Evolutionary conservation across 2,113 vertebrate species (phyloP).

Genomic region (Ibidorhyncha struthersii): DNA sequence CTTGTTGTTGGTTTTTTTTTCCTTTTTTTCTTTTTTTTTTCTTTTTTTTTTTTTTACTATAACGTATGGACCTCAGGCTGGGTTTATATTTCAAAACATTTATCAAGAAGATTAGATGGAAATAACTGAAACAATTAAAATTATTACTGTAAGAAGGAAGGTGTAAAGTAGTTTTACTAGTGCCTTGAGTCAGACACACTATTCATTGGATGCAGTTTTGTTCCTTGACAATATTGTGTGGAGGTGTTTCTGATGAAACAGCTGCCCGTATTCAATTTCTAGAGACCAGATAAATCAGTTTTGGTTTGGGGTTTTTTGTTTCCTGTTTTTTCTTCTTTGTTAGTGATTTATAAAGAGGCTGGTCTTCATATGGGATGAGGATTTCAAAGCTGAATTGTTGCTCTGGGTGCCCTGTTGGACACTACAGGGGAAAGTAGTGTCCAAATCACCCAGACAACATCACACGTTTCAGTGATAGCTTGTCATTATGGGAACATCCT

Average conservation of each 20-base stretch:
- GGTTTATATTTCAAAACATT: constrained; percentile 50
- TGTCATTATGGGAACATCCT: not conserved
- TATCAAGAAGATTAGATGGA: constrained; percentile 57
- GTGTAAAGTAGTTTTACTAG: not conserved
- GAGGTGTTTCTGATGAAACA: constrained; percentile 57
- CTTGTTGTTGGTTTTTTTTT: not conserved
- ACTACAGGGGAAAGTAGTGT: not conserved
- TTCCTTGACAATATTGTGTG: not conserved
- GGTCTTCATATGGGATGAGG: not conserved
- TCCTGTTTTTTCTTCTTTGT: not conserved
- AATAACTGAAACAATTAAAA: constrained; percentile 63
- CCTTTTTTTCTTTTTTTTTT: not conserved
- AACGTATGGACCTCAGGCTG: not conserved
- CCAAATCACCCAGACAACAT: not conserved
- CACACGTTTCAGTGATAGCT: accelerated
- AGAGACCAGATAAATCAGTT: constrained; percentile 15
- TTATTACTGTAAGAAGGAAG: not conserved
- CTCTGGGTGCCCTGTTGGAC: not conserved
- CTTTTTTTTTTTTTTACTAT: not conserved
- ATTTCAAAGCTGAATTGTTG: not conserved
- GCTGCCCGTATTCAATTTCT: not conserved
- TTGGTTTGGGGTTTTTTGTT: not conserved
- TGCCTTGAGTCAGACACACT: constrained; percentile 2
- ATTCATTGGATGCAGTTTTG: not conserved
- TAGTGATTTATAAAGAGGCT: not conserved